phyloP scores from a whole-genome alignment of 1,140 invertebrate species.

The Drosophila willistoni region DNA sequence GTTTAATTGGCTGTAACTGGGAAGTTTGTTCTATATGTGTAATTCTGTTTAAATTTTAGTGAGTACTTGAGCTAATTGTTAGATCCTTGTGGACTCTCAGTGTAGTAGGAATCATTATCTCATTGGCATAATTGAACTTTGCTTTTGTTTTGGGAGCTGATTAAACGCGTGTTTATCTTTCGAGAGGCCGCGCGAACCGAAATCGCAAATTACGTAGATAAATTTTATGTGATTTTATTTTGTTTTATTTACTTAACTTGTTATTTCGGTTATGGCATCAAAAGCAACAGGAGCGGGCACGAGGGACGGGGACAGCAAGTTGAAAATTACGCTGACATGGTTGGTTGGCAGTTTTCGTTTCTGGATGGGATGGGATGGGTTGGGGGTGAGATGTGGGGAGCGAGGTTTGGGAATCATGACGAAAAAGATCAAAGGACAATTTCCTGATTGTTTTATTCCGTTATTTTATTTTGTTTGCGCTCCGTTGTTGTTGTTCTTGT shows the following conservation, averaged over 20 bases:
- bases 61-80: too few species aligned
- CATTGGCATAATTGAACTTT: conserved; percentile 11
- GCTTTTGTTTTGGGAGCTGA: conserved; percentile 32
- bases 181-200: conserved; percentile 28
- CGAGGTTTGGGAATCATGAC: conserved; percentile 5
- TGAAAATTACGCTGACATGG: conserved; percentile 45
- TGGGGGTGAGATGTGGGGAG: conserved; percentile 6
- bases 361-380: neutral
- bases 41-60: too few species aligned
- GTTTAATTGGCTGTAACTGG: too few species aligned
- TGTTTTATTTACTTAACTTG: conserved; percentile 62
- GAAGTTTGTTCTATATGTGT: too few species aligned
- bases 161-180: conserved; percentile 32
- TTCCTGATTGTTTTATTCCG: conserved; percentile 79
- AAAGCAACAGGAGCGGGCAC: conserved; percentile 27
- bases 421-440: conserved; percentile 80
- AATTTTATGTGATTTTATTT: conserved; percentile 47
- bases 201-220: conserved; percentile 46
- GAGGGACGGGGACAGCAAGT: conserved; percentile 9
- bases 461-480: conserved; percentile 79
- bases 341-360: conserved; percentile 30
- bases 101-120: neutral
- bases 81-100: neutral
- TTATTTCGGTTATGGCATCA: conserved; percentile 67
- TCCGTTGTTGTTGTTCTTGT: conserved; percentile 30